Evolutionary conservation across 2,888 invertebrate genomes (phyloP).

Genomic region (Drosophila bunnanda): DNA sequence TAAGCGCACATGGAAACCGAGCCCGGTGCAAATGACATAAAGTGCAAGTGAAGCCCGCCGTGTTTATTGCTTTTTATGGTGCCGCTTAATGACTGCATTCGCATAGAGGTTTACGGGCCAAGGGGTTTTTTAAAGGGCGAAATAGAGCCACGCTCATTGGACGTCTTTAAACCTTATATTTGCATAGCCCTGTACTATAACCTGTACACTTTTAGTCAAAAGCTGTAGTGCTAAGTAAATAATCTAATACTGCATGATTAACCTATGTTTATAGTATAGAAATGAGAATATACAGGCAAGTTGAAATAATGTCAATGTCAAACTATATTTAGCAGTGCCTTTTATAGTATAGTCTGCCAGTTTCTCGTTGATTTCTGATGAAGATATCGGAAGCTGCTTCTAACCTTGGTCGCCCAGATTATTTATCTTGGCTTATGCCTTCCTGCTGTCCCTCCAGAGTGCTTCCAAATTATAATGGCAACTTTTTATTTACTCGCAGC

Average conservation of each 20-base stretch:
- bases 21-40: slow-evolving; percentile 63
- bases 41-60: slow-evolving; percentile 56
- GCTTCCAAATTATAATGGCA: slow-evolving; percentile 46
- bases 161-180: neutral
- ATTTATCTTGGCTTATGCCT: slow-evolving; percentile 23
- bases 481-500: slow-evolving; percentile 52
- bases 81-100: slow-evolving; percentile 69
- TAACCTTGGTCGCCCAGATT: slow-evolving; percentile 3
- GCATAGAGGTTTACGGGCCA: slow-evolving; percentile 12
- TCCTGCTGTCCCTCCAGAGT: slow-evolving; percentile 1
- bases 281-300: too few relatives aligned
- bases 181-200: neutral
- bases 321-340: neutral
- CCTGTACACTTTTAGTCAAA: neutral
- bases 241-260: neutral
- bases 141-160: neutral
- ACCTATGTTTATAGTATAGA: neutral
- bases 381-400: slow-evolving; percentile 10
- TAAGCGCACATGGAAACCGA: slow-evolving; percentile 56
- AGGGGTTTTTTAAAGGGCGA: slow-evolving; percentile 1
- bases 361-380: neutral
- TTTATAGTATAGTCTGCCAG: neutral
- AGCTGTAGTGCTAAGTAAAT: neutral
- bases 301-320: neutral
- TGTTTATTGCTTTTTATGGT: slow-evolving; percentile 77